Evolutionary conservation across 1,140 invertebrate species (phyloP).

Genomic region (Drosophila jambulina): DNA sequence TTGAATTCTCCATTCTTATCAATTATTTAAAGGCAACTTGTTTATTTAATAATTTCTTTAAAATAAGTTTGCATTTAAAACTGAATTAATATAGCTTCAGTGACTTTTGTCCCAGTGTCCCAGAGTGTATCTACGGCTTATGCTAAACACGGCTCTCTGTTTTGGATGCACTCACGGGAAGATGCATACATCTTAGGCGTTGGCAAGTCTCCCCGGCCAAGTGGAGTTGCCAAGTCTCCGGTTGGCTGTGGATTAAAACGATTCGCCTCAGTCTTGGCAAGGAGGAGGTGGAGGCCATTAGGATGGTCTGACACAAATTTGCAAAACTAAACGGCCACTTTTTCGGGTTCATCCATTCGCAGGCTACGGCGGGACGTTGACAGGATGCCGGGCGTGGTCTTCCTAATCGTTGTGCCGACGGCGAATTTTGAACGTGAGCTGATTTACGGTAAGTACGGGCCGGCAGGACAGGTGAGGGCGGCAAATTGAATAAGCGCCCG

Average conservation of each 20-base stretch:
- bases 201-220: constrained; percentile 18
- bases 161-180: constrained; percentile 10
- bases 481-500: constrained; percentile 68
- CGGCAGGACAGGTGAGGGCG: not conserved
- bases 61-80: not conserved
- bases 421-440: constrained; percentile 87
- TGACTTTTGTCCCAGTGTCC: not conserved
- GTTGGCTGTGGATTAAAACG: constrained; percentile 27
- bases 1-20: not conserved
- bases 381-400: constrained; percentile 86
- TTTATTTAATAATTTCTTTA: not conserved
- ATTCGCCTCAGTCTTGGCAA: not conserved
- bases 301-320: constrained; percentile 40
- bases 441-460: constrained; percentile 84
- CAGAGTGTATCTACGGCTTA: constrained; percentile 15
- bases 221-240: constrained; percentile 19
- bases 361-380: constrained; percentile 14
- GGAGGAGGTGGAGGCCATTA: constrained; percentile 5
- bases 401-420: constrained; percentile 88
- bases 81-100: not conserved
- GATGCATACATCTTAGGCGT: constrained; percentile 35
- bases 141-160: constrained; percentile 19
- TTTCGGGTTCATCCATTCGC: constrained; percentile 48
- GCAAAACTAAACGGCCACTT: constrained; percentile 61
- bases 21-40: not conserved